phyloP scores from a whole-genome alignment of 2,888 invertebrate species.

The Lydus trimaculatus region DNA sequence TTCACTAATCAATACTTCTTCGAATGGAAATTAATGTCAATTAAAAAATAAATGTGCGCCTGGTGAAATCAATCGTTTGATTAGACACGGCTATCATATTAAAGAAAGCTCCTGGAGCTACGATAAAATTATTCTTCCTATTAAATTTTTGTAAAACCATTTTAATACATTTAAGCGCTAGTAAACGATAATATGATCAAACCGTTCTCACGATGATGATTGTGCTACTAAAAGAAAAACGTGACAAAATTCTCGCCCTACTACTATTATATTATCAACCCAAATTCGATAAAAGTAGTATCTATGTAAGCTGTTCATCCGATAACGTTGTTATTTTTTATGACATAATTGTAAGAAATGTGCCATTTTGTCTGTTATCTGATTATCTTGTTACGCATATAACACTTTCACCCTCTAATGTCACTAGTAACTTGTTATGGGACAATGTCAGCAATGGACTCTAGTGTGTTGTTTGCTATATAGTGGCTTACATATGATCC shows the following conservation, averaged over 20 bases:
- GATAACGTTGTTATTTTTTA: conserved; percentile 50
- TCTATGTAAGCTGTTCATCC: conserved; percentile 16
- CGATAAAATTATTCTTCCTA: conserved; percentile 28
- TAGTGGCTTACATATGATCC: conserved; percentile 43
- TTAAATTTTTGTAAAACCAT: conserved; percentile 26
- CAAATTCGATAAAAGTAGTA: conserved; percentile 6
- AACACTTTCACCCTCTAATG: conserved; percentile 37
- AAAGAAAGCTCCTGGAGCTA: background rate
- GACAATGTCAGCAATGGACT: conserved; percentile 25
- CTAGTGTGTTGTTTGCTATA: conserved; percentile 35
- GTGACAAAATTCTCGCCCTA: background rate
- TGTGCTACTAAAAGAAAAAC: background rate
- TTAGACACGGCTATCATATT: conserved; percentile 6
- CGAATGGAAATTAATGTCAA: background rate
- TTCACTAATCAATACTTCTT: background rate
- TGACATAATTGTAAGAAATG: conserved; percentile 50
- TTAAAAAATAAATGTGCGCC: background rate
- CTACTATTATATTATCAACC: background rate
- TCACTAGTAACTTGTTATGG: conserved; percentile 42
- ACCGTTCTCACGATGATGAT: conserved; percentile 10
- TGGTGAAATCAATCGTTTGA: background rate
- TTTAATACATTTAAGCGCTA: conserved; percentile 29
- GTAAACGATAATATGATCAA: conserved; percentile 28
- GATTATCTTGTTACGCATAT: conserved; percentile 20
- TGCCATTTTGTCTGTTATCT: conserved; percentile 45